Conservation (phyloP, 1,140 invertebrate species). For the Thrips palmi region DNA sequence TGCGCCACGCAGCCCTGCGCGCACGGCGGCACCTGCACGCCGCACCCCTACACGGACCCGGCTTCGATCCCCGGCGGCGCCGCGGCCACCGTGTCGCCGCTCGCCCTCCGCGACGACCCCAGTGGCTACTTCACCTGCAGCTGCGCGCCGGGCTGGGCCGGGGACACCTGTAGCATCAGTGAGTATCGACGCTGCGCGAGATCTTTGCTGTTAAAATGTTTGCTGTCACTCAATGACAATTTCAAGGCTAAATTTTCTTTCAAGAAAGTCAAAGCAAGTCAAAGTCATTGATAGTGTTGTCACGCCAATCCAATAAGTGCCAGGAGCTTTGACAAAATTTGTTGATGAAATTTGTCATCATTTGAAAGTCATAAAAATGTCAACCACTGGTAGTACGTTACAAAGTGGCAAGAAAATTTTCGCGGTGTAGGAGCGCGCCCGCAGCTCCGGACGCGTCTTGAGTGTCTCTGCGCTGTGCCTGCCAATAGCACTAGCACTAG, state of each 20-base stretch:
- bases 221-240: background rate
- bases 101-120: slow-evolving; percentile 28
- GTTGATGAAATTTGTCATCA: no score
- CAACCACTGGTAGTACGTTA: no score
- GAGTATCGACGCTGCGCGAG: slow-evolving; percentile 20
- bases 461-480: no score
- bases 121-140: slow-evolving; percentile 44
- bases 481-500: no score
- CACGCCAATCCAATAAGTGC: no score
- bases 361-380: no score
- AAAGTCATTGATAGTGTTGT: no score
- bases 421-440: no score
- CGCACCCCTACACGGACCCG: slow-evolving; percentile 23
- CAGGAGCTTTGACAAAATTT: no score
- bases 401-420: no score
- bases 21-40: slow-evolving; percentile 62
- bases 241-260: background rate
- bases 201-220: background rate
- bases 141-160: slow-evolving; percentile 73
- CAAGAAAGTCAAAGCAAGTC: slow-evolving; percentile 7
- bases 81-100: slow-evolving; percentile 2
- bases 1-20: slow-evolving; percentile 75
- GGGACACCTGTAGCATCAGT: slow-evolving; percentile 54
- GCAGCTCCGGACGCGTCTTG: no score
- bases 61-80: background rate